Conservation (phyloP, 2,888 invertebrate species). For the Thera obeliscata region DNA sequence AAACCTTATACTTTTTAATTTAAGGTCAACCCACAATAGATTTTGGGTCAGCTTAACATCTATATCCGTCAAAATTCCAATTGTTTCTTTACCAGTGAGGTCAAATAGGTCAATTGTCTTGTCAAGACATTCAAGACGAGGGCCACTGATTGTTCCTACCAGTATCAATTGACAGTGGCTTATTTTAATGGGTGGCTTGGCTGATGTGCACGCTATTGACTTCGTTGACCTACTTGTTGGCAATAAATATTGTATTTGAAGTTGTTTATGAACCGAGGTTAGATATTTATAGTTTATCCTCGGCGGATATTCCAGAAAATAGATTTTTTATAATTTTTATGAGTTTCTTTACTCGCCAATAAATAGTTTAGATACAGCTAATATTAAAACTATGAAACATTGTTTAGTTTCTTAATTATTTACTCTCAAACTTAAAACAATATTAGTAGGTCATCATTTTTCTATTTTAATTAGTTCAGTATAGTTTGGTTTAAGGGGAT, state of each 20-base stretch:
- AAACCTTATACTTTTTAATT: neutral
- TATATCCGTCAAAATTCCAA: constrained; percentile 16
- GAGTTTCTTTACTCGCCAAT: too few relatives aligned
- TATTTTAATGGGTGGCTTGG: constrained; percentile 12
- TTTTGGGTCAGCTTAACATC: constrained; percentile 1
- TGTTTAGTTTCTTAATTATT: too few relatives aligned
- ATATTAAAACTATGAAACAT: too few relatives aligned
- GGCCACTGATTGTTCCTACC: constrained; percentile 26
- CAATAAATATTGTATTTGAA: constrained; percentile 8
- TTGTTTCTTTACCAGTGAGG: constrained; percentile 19
- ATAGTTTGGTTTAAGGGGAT: too few relatives aligned
- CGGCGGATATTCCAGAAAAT: neutral
- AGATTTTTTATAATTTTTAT: neutral
- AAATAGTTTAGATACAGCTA: too few relatives aligned
- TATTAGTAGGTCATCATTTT: too few relatives aligned
- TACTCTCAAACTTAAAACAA: too few relatives aligned
- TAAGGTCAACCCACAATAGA: constrained; percentile 5
- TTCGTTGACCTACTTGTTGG: constrained; percentile 22
- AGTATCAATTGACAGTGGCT: constrained; percentile 32
- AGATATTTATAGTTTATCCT: neutral
- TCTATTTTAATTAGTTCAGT: too few relatives aligned
- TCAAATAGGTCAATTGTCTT: constrained; percentile 24
- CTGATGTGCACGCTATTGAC: constrained; percentile 7
- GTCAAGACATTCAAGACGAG: constrained; percentile 26
- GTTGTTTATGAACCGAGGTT: neutral